Base-by-base conservation (phyloP, 2,113 vertebrate genomes). In the Anarrhichthys ocellatus region DNA sequence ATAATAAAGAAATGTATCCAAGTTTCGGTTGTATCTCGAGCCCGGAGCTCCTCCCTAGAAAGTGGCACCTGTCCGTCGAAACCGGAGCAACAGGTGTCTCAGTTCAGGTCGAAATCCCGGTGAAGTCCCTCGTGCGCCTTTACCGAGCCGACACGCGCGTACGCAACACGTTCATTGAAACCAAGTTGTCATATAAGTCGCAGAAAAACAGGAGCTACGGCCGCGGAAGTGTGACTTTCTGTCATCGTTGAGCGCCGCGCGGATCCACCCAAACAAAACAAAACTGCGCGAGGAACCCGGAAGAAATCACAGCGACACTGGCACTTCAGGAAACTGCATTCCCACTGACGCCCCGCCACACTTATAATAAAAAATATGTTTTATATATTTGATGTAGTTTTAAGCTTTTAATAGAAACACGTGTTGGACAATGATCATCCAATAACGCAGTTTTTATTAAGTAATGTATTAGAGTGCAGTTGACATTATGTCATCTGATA, bases 81-180 rank as follows among this genome's bases (percentile, higher is more conserved):
- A 88, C 73, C n/a, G 80, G 67, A 83, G 89, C 92, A 91, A 91
- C 94, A 94, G 95, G 94, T 95, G 95, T 93, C 88, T 92, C 85
- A 14, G 75, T 80, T 87, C 61, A n/a, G 78, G 42, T 34, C 63
- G 77, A 86, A 84, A 85, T 88, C 83, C 78, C 88, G 67, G 6
- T 15, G 38, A 54, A 64, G 46, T 65, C 76, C 1, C 67, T 52
- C 20, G 0, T 20, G 7, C 50, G 59, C 27, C 5, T 24, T 24
- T 3, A 78, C 22, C 63, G 54, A 34, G 40, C 13, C 20, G 1
- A 52, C 20, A 20, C 50, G 20, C 50, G 20, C 8, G 50, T 8
- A 52, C 3, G 20, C 38, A 59, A 10, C 34, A 61, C 32, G 34
- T 1, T 61, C 27, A 11, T 64, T 64, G n/a, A 9, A 22, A 11